Evolutionary conservation across 2,888 invertebrate species (phyloP), one percentile per base, ranked within the genome.

Genomic region (Aethes cnicana): DNA sequence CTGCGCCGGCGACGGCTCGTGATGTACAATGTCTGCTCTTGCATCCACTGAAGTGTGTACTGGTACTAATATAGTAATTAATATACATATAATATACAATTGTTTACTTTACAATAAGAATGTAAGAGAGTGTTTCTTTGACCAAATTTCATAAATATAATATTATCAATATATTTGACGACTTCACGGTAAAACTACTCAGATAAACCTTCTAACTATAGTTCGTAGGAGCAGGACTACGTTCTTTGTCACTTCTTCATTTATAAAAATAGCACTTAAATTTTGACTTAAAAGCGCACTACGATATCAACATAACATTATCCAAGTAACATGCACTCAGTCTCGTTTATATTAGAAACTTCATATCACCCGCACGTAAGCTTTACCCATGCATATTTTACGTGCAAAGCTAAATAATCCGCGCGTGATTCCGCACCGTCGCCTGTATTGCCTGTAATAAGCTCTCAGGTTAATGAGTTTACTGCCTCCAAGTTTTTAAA

Each of bases 401-500:
- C 26, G 26, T 41, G 17, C 28, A n/a, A n/a, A n/a, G n/a, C 11
- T 2, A 20, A 30, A 20, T 30, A 20, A 30, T 30, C 20, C 9
- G 20, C 14, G 30, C 30, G 30, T 28, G 20, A 18, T 20, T 8
- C 41, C 21, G 20, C 18, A 26, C 41, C 21, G 30, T 42, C 41
- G 25, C 23, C 37, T 32, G 37, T 54, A 52, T 66, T 63, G 55
- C 54, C 66, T 64, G 75, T 83, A 79, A 84, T 83, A 82, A 85
- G 78, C 75, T 81, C 83, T 82, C 77, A 68, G 69, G 74, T 76
- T 84, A 86, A 87, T 84, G 81, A 86, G 84, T 84, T 84, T 79
- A 80, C 77, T 78, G 77, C 83, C 77, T 82, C 76, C 71, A 75
- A 83, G 72, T 84, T 86, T 82, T 78, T 77, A 79, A 84, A 83